Evolutionary conservation across 2,113 vertebrate species (phyloP).

Genomic region (Scopus umbretta): DNA sequence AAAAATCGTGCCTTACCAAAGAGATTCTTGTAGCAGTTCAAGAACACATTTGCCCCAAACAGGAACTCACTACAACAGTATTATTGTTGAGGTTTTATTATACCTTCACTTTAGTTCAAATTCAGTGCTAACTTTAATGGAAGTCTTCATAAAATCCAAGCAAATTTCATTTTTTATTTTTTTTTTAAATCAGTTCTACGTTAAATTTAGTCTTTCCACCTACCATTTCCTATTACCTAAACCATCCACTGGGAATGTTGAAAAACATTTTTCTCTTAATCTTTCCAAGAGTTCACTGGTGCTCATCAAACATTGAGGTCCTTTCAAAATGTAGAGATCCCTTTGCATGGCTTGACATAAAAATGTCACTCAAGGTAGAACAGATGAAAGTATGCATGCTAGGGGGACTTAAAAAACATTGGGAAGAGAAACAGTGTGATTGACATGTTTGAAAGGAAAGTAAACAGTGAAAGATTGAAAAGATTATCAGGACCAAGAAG

Average conservation of each 20-base stretch:
- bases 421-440: background rate
- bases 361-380: background rate
- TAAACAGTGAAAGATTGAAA: background rate
- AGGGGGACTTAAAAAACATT: background rate
- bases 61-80: background rate
- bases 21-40: background rate
- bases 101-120: background rate
- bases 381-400: background rate
- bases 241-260: background rate
- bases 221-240: background rate
- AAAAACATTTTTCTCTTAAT: background rate
- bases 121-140: background rate
- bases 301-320: background rate
- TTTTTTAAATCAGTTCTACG: background rate
- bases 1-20: background rate
- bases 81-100: background rate
- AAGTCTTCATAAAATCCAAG: background rate
- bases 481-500: background rate
- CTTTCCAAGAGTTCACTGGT: background rate
- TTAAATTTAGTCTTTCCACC: background rate
- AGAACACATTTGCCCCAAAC: background rate
- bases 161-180: background rate
- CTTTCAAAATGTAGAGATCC: background rate
- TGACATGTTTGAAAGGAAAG: background rate
- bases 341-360: background rate